Base-by-base conservation (phyloP, 2,113 vertebrate genomes). In the Chionodraco myersi region DNA sequence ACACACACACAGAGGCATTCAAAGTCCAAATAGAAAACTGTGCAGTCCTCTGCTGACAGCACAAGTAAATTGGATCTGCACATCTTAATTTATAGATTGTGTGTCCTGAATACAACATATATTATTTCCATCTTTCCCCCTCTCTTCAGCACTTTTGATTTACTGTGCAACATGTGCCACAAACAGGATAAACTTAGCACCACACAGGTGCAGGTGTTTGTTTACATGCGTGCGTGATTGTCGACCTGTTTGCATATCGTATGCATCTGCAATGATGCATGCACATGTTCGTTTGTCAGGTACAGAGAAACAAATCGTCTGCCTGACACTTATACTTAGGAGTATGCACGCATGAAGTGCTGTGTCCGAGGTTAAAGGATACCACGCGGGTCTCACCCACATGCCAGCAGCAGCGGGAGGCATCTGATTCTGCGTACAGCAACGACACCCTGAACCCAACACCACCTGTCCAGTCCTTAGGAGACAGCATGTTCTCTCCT, bases 391-490 rank as follows among this genome's bases (percentile, higher is more conserved):
- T 82, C 89, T 88, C 85, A 30, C 81, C 79, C 23, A 88, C 86
- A 86, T 84, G 75, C 85, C 81, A 66, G 69, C 65, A 63, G 82
- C 68, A 59, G 73, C 70, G 75, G 74, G 47, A 81, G 90, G 86
- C 87, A 82, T 92, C 80, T 86, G 91, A 90, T 88, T 91, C 88
- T 90, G 89, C 87, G 56, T 86, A 89, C 79, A 62, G 86, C 72
- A 62, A 60, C 71, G 80, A 86, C 90, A 92, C 86, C 90, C 82
- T 80, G 87, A 93, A 94, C 89, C 80, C 76, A 30, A 78, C 84
- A 91, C 93, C 96, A 97, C 95, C 96, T 97, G 97, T 95, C 95
- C 88, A 74, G 0, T 16, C 66, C 95, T 95, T 91, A 75, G 72
- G 79, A 89, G 90, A 93, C 90, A 72, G 94, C 94, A 53, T 89